Conservation (phyloP, 2,797 vertebrate species). For the Chelon labrosus region DNA sequence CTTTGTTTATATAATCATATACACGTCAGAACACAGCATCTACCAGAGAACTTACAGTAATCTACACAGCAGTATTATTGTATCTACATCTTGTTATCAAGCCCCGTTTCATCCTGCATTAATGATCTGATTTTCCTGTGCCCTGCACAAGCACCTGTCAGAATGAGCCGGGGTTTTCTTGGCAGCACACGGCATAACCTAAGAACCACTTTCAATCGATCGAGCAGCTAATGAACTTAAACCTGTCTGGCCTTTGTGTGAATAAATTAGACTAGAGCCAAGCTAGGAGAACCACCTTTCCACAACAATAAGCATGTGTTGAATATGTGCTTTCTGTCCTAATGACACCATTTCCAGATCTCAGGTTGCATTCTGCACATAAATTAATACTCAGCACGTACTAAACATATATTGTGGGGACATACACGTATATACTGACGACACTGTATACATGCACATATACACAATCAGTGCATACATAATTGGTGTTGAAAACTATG, state of each 20-base stretch:
- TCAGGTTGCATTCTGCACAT: no score
- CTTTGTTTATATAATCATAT: not conserved
- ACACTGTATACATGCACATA: no score
- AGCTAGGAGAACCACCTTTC: conserved; percentile 1
- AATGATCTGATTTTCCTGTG: not conserved
- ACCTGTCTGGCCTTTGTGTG: conserved; percentile 23
- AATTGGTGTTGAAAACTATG: no score
- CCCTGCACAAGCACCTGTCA: conserved; percentile 2
- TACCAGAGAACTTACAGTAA: not conserved
- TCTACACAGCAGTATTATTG: conserved; percentile 1
- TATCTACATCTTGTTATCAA: not conserved
- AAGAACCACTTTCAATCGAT: conserved; percentile 30
- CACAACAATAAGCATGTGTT: not conserved
- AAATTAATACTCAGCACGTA: no score
- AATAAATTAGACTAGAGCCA: conserved; percentile 7
- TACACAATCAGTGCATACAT: no score
- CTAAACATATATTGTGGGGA: no score
- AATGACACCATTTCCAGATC: no score
- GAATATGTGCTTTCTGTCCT: no score
- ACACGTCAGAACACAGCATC: not conserved
- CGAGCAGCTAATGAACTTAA: conserved; percentile 23
- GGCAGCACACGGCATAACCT: not conserved
- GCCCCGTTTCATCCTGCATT: not conserved
- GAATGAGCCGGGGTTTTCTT: not conserved
- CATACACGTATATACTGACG: no score